Base-by-base conservation (phyloP, 2,888 invertebrate genomes). In the Polymixis lichenea region DNA sequence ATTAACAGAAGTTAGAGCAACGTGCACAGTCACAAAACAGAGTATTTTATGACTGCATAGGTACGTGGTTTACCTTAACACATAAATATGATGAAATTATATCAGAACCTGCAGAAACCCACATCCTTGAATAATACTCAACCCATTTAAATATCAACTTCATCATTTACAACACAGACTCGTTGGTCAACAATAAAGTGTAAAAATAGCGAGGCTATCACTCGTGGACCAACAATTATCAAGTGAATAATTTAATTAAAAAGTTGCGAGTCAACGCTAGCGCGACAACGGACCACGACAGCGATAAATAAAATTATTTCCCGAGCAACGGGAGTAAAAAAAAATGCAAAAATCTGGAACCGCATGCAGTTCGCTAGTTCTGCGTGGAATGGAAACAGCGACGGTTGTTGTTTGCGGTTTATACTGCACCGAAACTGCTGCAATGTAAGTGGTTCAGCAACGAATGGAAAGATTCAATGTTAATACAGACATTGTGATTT, bases 211-310 rank as follows among this genome's bases (percentile, higher is more conserved):
- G 76, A 72, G 75, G 73, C 81, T 89, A 88, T 88, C 85, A 86
- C 81, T 86, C 76, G 82, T 83, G 72, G 77, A 85, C 84, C 89
- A 89, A 91, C 93, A 94, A 93, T 94, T 93, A 93, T 91, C 91
- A 92, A 93, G 91, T 91, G 91, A 92, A 95, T 95, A 95, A 95
- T 94, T 95, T 92, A 93, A 95, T 95, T 95, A 93, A 94, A 94
- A 95, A 94, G 91, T 94, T 92, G 87, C 82, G 90, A 92, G 90
- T 91, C 89, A 89, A 91, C 93, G 88, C 88, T 87, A 86, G 84
- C 87, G 88, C 90, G 89, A 91, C 92, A 90, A 88, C 89, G 90
- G 89, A 88, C 90, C 91, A 86, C 90, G 90, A 90, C 90, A 89
- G 90, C 94, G 86, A 94, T 95, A 95, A 95, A 95, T 95, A 95